Conservation (phyloP, 2,797 vertebrate genomes). For the Argya squamiceps region DNA sequence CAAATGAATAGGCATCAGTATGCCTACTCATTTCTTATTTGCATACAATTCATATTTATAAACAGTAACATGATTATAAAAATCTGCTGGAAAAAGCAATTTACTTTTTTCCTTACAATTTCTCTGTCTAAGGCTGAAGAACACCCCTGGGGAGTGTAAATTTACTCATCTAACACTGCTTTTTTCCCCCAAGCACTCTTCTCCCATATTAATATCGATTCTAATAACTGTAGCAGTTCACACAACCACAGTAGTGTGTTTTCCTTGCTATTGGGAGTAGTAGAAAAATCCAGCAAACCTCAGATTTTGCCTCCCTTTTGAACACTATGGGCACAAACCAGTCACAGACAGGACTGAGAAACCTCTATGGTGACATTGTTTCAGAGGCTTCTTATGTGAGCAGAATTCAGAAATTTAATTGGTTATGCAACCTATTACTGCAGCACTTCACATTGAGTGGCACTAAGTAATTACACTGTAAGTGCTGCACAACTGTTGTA, state of each 20-base stretch:
- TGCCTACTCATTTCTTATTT: background rate
- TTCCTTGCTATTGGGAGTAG: background rate
- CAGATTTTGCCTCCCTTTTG: background rate
- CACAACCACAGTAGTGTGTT: background rate
- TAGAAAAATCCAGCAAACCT: background rate
- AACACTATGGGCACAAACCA: background rate
- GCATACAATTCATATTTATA: background rate
- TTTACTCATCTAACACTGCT: background rate
- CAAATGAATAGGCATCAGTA: background rate
- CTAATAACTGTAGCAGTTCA: background rate
- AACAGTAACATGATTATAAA: background rate
- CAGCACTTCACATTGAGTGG: slow-evolving; percentile 30
- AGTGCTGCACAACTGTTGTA: slow-evolving; percentile 45
- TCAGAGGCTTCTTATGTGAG: background rate
- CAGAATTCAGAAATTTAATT: slow-evolving; percentile 21
- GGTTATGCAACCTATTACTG: slow-evolving; percentile 14
- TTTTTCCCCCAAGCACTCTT: background rate
- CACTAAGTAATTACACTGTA: slow-evolving; percentile 39
- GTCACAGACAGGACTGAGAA: background rate
- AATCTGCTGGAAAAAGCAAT: background rate
- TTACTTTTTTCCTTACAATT: background rate
- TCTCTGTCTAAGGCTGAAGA: background rate
- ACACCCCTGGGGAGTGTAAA: background rate
- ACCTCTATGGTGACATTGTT: background rate
- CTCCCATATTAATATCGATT: background rate